Evolutionary conservation across 2,888 invertebrate species (phyloP).

Genomic region (Orthosia gracilis): DNA sequence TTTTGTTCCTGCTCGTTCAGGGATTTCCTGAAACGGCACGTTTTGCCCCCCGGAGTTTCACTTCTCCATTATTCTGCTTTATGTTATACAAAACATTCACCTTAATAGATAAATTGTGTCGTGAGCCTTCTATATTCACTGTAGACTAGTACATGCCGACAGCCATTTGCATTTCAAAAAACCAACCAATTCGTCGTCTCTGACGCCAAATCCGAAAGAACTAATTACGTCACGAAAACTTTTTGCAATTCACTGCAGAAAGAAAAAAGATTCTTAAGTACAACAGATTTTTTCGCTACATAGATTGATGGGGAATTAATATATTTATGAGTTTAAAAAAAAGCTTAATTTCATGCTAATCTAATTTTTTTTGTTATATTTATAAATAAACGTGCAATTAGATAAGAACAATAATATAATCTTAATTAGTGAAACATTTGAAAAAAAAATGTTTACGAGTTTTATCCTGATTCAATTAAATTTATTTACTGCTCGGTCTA

Average conservation of each 20-base stretch:
- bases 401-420: no score
- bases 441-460: conserved; percentile 1
- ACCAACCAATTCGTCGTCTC: conserved; percentile 51
- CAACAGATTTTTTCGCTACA: conserved; percentile 7
- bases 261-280: conserved; percentile 1
- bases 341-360: no score
- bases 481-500: conserved; percentile 48
- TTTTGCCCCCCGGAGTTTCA: conserved; percentile 43
- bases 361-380: no score
- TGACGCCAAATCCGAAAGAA: conserved; percentile 74
- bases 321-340: conserved; percentile 27
- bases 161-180: conserved; percentile 80
- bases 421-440: no score
- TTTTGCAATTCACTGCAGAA: conserved; percentile 58
- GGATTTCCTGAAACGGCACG: conserved; percentile 56
- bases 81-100: conserved; percentile 51
- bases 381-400: no score
- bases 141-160: conserved; percentile 43
- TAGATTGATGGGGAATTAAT: conserved; percentile 22
- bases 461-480: conserved; percentile 19
- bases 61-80: conserved; percentile 59
- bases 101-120: conserved; percentile 55
- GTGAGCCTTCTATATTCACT: conserved; percentile 64
- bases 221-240: conserved; percentile 75
- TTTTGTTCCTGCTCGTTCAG: conserved; percentile 54